Evolutionary conservation across 2,888 invertebrate species (phyloP).

Genomic region (Arctia plantaginis): DNA sequence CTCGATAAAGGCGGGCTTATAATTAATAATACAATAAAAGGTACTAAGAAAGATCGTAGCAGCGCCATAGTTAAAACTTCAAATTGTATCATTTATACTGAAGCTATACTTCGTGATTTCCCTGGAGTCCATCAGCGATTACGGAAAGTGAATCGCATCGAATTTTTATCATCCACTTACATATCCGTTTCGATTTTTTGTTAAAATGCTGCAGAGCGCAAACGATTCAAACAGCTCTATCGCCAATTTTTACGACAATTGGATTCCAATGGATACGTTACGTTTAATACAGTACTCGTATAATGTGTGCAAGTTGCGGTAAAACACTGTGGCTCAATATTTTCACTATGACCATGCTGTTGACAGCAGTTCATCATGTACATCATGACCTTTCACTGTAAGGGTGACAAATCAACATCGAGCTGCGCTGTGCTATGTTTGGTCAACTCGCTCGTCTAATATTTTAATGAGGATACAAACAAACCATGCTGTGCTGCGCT

Average conservation of each 20-base stretch:
- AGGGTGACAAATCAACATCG: no score
- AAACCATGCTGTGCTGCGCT: no score
- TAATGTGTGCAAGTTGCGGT: background rate
- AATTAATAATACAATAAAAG: conserved; percentile 39
- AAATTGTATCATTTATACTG: conserved; percentile 53
- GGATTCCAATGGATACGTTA: background rate
- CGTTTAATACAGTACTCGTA: background rate
- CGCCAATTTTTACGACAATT: conserved; percentile 46
- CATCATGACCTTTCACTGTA: background rate
- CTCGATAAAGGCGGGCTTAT: conserved; percentile 29
- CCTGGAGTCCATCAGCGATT: conserved; percentile 71
- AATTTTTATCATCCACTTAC: conserved; percentile 79
- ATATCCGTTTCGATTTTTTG: conserved; percentile 66
- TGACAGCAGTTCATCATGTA: background rate
- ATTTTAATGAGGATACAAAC: no score
- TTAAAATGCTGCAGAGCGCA: conserved; percentile 60
- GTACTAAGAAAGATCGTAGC: conserved; percentile 26
- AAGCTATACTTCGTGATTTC: conserved; percentile 73
- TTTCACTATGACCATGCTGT: background rate
- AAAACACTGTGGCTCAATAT: background rate
- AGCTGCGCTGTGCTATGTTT: no score
- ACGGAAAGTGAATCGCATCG: conserved; percentile 72
- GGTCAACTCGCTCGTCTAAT: no score
- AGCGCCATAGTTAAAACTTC: conserved; percentile 42
- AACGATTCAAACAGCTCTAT: conserved; percentile 52